Percentiles rank a stretch among this genome's conserved stretches.
Conservation (phyloP, 2,113 vertebrate genomes). For the Nesogale talazaci region DNA sequence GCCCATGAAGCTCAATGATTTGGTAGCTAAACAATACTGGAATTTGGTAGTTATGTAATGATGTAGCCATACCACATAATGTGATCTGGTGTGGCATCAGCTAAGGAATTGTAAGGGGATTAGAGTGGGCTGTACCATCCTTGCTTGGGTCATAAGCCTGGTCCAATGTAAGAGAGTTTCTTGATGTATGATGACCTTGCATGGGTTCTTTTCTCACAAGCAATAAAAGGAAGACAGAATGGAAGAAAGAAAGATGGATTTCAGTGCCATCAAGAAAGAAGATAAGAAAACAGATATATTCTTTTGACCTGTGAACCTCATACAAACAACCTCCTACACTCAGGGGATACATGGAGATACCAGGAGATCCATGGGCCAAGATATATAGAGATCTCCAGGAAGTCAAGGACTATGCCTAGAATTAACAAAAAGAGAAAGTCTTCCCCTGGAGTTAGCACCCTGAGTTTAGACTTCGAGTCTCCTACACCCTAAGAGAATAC, state of each 20-base stretch:
- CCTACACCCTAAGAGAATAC: background rate
- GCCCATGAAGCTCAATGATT: background rate
- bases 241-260: background rate
- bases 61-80: background rate
- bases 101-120: too few species aligned
- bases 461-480: background rate
- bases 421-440: background rate
- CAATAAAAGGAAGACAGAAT: background rate
- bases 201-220: background rate
- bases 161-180: background rate
- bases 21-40: background rate
- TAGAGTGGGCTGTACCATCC: too few species aligned
- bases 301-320: background rate
- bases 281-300: background rate
- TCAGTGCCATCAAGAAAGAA: background rate
- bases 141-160: too few species aligned
- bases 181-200: background rate
- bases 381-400: background rate
- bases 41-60: background rate
- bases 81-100: too few species aligned
- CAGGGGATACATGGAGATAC: background rate
- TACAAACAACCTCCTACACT: background rate
- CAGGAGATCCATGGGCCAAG: too few species aligned
- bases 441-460: background rate
- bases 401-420: background rate